Evolutionary conservation across 2,797 vertebrate genomes (phyloP), one percentile per base, ranked within the genome.

Genomic region (Schizopygopsis pylzovi): DNA sequence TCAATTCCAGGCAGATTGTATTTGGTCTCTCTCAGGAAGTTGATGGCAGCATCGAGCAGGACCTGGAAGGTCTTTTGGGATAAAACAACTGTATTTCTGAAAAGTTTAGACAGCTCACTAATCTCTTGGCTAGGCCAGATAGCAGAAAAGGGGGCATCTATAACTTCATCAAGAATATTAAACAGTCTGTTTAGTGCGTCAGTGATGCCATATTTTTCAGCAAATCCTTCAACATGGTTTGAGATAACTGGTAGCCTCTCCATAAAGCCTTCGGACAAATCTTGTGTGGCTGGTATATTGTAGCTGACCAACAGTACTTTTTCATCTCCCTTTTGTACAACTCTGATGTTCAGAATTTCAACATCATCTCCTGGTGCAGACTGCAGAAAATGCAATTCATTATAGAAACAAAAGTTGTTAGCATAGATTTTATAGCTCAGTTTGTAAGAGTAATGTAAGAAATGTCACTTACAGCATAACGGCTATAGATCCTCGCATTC

Each of bases 1-100:
- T 91, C 87, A 70, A 94, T 90, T 5, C 95, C 95, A 76, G 96
- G 96, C 28, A 97, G 79, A 82, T 93, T 94, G 87, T 97, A 94
- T 87, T 88, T 92, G 47, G 94, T 96, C 79, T 93, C 93, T 83
- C 93, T 97, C 86, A 98, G 87, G 87, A 96, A 92, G 88, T 93
- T 92, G 67, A 95, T 90, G 39, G 91, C 87, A 65, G 94, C 94
- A 89, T 96, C 94, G 86, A 96, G 90, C 2, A 96, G 54, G 0
- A 61, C 88, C 71, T 93, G 95, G 84, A 94, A 82, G 67, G 43
- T 93, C 77, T 78, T 88, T n/a, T 92, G 93, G 71, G 92, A 95
- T 22, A 90, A 82, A 80, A 89, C 88, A 85, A 94, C 88, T 54
- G 94, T 81, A 84, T 92, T 88, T 89, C 94, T 91, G 84, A 95